Conservation (phyloP, 2,113 vertebrate species). For the Neofelis nebulosa region DNA sequence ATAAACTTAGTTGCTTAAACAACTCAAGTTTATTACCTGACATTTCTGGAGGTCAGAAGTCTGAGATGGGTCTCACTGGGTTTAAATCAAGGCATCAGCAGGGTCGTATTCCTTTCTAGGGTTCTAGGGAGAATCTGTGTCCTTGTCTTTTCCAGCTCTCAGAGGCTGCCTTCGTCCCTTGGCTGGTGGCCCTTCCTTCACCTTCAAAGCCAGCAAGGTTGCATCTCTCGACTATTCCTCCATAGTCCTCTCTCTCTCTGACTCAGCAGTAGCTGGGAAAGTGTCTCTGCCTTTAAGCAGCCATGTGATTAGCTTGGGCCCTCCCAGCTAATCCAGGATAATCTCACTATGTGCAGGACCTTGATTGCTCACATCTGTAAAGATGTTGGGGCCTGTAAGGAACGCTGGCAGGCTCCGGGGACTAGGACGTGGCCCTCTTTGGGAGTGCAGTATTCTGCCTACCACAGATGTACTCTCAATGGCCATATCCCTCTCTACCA, state of each 20-base stretch:
- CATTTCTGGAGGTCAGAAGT: not conserved
- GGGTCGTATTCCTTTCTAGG: not conserved
- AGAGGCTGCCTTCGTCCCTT: not conserved
- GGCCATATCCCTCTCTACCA: not conserved
- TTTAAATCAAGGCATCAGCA: not conserved
- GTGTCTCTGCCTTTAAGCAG: not conserved
- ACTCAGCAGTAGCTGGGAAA: not conserved
- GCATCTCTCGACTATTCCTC: not conserved
- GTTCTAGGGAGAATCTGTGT: not conserved
- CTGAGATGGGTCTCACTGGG: not conserved
- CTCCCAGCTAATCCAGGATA: not conserved
- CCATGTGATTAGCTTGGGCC: not conserved
- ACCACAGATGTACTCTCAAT: not conserved
- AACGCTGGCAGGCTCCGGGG: not conserved
- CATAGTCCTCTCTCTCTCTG: not conserved
- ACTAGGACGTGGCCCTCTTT: not conserved
- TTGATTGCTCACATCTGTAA: not conserved
- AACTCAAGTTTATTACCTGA: not conserved
- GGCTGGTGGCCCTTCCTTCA: not conserved
- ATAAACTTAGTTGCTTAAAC: not conserved
- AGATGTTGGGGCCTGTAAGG: not conserved
- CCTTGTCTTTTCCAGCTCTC: not conserved
- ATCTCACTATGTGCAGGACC: not conserved
- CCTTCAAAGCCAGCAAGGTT: not conserved
- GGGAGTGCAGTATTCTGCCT: not conserved